phyloP scores from a whole-genome alignment of 2,113 vertebrate species.

The Vombatus ursinus region DNA sequence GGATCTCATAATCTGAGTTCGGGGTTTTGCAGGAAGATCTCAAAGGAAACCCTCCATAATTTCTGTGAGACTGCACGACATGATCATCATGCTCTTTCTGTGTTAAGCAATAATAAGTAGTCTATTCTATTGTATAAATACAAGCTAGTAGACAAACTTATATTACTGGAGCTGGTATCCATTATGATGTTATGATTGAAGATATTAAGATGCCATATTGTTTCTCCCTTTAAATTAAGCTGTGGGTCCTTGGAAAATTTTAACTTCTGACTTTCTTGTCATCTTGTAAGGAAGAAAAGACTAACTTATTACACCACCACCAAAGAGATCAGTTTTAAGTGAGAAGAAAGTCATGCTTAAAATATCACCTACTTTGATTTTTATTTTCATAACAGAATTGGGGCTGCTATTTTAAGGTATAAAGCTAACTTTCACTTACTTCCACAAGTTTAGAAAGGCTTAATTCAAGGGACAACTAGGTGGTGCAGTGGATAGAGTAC shows the following conservation, averaged over 20 bases:
- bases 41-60: constrained; percentile 14
- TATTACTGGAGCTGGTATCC: not conserved
- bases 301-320: not conserved
- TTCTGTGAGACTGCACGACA: not conserved
- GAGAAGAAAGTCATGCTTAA: constrained; percentile 11
- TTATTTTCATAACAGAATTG: too few species aligned
- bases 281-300: not conserved
- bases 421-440: constrained; percentile 18
- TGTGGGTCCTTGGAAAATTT: not conserved
- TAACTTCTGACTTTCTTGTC: constrained; percentile 3
- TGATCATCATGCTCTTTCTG: not conserved
- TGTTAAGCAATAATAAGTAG: not conserved
- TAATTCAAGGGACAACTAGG: not conserved
- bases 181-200: constrained; percentile 25
- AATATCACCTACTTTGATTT: too few species aligned
- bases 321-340: not conserved
- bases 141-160: not conserved
- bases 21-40: not conserved
- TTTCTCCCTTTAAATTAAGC: not conserved
- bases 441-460: not conserved
- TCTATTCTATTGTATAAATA: not conserved
- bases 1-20: constrained; percentile 29
- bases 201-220: constrained; percentile 9
- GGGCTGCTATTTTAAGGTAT: not conserved
- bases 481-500: too few species aligned